These are phyloP conservation scores for Malacoctenus gilli DNA, from an alignment of 2,797 vertebrate species.

Conservation along the genomic window DNA sequence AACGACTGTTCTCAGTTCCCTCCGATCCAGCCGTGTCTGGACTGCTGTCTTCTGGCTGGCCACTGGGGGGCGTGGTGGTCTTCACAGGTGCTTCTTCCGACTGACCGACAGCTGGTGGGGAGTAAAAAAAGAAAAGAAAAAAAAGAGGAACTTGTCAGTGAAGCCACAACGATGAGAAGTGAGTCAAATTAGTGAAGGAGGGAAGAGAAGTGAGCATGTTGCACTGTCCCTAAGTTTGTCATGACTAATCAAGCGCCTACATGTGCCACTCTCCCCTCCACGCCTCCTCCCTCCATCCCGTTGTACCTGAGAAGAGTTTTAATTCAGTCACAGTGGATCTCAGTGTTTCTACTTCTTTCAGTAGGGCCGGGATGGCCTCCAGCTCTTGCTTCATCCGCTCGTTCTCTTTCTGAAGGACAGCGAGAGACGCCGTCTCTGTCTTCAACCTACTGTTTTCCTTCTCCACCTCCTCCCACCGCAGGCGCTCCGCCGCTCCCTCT, in stretches of 20 bases:
- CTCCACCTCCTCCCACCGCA: conserved; percentile 60
- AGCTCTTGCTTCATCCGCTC: conserved; percentile 81
- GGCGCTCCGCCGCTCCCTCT: conserved; percentile 74
- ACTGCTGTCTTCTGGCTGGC: conserved; percentile 49
- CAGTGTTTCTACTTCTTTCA: conserved; percentile 83
- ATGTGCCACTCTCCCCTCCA: conserved; percentile 10
- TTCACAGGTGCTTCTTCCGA: conserved; percentile 14
- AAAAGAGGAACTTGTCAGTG: too few species aligned
- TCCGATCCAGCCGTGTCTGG: conserved; percentile 10
- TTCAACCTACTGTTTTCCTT: conserved; percentile 85
- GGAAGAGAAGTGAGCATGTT: neutral
- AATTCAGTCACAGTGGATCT: conserved; percentile 70
- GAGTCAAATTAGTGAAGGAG: conserved; percentile 10
- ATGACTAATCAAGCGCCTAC: conserved; percentile 18
- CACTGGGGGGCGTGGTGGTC: conserved; percentile 64
- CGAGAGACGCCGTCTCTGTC: conserved; percentile 77
- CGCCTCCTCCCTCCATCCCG: conserved; percentile 29
- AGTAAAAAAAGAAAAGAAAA: conserved; percentile 5
- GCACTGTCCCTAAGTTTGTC: conserved; percentile 9
- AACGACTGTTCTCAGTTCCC: conserved; percentile 32
- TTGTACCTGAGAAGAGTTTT: conserved; percentile 67
- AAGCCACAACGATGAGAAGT: neutral
- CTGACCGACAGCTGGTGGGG: conserved; percentile 46
- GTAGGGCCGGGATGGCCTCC: conserved; percentile 77
- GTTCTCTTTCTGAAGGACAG: conserved; percentile 82